phyloP scores from a whole-genome alignment of 2,888 invertebrate species.

The Ichneumoninae sp. region DNA sequence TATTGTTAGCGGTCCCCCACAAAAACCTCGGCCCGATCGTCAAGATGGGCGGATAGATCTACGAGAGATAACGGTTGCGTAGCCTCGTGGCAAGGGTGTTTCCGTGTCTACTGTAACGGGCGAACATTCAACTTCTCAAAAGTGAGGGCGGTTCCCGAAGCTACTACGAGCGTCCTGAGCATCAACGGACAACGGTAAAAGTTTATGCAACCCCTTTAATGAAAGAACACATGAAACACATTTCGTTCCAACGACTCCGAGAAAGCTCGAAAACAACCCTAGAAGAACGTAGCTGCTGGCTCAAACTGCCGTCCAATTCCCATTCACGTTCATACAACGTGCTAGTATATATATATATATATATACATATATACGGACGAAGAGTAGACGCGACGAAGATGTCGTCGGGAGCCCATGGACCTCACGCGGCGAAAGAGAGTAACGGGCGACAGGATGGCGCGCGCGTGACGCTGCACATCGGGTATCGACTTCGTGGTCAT shows the following conservation, averaged over 20 bases:
- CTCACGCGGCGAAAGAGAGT: slow-evolving; percentile 75
- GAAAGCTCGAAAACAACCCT: background rate
- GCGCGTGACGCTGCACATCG: slow-evolving; percentile 79
- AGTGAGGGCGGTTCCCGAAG: slow-evolving; percentile 9
- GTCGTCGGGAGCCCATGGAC: slow-evolving; percentile 68
- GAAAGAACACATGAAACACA: background rate
- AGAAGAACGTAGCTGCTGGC: slow-evolving; percentile 15
- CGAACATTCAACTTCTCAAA: background rate
- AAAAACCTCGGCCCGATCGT: slow-evolving; percentile 65
- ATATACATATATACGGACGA: background rate
- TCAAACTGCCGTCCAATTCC: slow-evolving; percentile 23
- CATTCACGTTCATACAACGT: slow-evolving; percentile 35
- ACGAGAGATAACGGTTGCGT: slow-evolving; percentile 70
- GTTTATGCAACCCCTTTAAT: background rate
- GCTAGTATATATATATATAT: background rate
- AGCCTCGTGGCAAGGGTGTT: slow-evolving; percentile 40
- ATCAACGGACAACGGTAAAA: background rate
- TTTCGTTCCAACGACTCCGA: background rate
- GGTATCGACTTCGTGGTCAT: slow-evolving; percentile 72
- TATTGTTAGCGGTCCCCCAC: slow-evolving; percentile 61
- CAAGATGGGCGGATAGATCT: slow-evolving; percentile 70
- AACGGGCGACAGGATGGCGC: slow-evolving; percentile 77
- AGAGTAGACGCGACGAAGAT: slow-evolving; percentile 40
- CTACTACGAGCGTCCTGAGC: slow-evolving; percentile 15
- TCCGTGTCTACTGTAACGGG: slow-evolving; percentile 17